Evolutionary conservation across 2,797 vertebrate species (phyloP).

Genomic region (Sandelia bainsii): DNA sequence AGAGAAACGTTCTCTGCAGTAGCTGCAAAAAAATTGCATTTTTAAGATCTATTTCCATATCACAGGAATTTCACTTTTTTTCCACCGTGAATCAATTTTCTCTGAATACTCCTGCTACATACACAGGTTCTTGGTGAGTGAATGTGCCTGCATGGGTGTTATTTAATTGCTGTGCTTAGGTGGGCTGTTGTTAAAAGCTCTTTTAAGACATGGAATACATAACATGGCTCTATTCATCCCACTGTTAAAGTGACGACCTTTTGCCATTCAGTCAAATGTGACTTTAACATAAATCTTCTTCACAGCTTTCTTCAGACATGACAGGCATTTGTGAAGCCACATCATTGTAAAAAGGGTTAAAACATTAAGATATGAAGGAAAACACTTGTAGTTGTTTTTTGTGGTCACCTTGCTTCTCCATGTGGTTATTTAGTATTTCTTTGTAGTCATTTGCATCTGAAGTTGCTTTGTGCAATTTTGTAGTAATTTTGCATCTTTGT

Average conservation of each 20-base stretch:
- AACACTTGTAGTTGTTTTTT: no score
- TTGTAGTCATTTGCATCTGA: not conserved
- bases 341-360: not conserved
- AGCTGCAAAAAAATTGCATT: conserved; percentile 26
- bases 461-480: not conserved
- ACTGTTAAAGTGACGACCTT: conserved; percentile 15
- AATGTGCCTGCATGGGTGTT: conserved; percentile 12
- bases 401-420: no score
- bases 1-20: conserved; percentile 31
- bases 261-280: conserved; percentile 5
- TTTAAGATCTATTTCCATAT: conserved; percentile 38
- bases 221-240: conserved; percentile 14
- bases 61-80: conserved; percentile 10
- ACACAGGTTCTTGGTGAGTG: conserved; percentile 15
- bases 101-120: conserved; percentile 11
- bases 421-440: no score
- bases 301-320: not conserved
- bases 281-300: not conserved
- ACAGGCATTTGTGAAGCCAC: conserved; percentile 16
- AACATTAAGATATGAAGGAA: no score
- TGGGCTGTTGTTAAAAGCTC: conserved; percentile 17
- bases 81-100: conserved; percentile 16
- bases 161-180: conserved; percentile 38
- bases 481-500: not conserved
- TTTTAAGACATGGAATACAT: not conserved